phyloP scores from a whole-genome alignment of 2,113 vertebrate genomes.

The Acanthisitta chloris region DNA sequence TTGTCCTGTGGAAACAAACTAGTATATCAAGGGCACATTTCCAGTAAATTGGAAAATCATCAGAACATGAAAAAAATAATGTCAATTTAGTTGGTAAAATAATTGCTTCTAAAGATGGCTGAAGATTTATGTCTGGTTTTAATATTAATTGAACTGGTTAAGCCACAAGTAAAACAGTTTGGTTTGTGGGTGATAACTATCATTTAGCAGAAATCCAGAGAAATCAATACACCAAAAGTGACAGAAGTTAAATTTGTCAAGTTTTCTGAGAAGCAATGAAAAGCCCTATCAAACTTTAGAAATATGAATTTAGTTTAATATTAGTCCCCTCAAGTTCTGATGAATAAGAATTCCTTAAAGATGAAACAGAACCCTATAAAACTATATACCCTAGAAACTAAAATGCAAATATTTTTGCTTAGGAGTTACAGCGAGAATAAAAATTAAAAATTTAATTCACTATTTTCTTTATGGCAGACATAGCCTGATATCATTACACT shows the following conservation, averaged over 20 bases:
- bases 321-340: background rate
- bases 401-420: background rate
- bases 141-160: background rate
- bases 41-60: background rate
- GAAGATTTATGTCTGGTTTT: background rate
- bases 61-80: background rate
- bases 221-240: background rate
- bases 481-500: background rate
- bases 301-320: background rate
- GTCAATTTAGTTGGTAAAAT: background rate
- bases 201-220: background rate
- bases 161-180: background rate
- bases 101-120: background rate
- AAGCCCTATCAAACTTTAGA: background rate
- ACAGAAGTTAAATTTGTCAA: background rate
- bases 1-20: background rate
- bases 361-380: background rate
- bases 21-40: background rate
- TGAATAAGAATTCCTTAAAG: background rate
- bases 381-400: background rate
- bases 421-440: background rate
- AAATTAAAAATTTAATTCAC: background rate
- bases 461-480: background rate
- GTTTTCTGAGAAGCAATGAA: background rate
- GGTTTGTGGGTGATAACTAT: background rate